Evolutionary conservation across 2,797 vertebrate genomes (phyloP).

Genomic region (Prunella strophiata): DNA sequence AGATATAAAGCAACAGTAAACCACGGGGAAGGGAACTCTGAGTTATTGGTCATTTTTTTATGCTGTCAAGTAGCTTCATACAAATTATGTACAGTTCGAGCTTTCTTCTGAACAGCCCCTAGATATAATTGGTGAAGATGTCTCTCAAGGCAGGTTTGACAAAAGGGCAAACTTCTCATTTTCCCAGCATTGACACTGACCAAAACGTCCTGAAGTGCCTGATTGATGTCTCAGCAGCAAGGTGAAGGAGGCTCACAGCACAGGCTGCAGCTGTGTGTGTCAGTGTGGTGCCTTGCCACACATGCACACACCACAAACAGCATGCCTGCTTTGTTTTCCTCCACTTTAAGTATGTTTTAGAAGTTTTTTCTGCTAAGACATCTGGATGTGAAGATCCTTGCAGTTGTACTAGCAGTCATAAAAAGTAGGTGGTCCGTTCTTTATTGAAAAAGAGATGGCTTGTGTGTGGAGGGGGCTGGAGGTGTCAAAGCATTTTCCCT

Average conservation of each 20-base stretch:
- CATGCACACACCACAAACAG: neutral
- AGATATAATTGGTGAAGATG: slow-evolving; percentile 48
- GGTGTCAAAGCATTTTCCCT: neutral
- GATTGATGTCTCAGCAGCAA: slow-evolving; percentile 55
- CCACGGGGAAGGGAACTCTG: neutral
- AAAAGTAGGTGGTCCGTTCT: neutral
- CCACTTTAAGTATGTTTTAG: neutral
- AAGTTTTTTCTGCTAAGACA: neutral
- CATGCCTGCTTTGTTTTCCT: neutral
- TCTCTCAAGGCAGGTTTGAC: slow-evolving; percentile 63
- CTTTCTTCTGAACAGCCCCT: neutral
- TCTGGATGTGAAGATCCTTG: neutral
- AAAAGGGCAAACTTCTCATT: slow-evolving; percentile 72
- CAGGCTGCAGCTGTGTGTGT: neutral
- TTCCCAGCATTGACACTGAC: slow-evolving; percentile 56
- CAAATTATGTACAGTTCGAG: slow-evolving; percentile 32
- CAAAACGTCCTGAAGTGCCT: slow-evolving; percentile 46
- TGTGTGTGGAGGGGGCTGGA: neutral
- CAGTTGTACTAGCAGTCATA: neutral
- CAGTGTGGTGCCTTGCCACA: neutral
- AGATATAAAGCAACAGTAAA: neutral
- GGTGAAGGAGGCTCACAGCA: slow-evolving; percentile 17
- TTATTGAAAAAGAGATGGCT: neutral
- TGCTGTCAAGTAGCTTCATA: neutral
- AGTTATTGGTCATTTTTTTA: slow-evolving; percentile 41